Evolutionary conservation across 2,888 invertebrate genomes (phyloP).

Genomic region (Embidobia sp.): DNA sequence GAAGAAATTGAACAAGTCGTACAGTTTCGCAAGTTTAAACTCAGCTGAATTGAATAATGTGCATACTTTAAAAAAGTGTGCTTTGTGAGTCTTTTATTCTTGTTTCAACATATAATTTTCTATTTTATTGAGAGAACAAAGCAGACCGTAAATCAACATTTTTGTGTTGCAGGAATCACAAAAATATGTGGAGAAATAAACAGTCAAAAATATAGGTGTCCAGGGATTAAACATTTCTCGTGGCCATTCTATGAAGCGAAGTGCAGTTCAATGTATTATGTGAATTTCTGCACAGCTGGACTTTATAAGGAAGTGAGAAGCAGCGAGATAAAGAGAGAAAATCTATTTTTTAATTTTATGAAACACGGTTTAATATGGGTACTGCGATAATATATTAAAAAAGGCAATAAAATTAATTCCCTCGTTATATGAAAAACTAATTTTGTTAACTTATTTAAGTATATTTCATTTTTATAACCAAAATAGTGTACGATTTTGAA

Average conservation of each 20-base stretch:
- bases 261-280: conserved; percentile 76
- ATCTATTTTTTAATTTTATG: conserved; percentile 57
- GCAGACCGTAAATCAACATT: conserved; percentile 42
- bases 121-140: conserved; percentile 41
- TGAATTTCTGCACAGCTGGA: conserved; percentile 69
- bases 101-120: conserved; percentile 36
- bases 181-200: conserved; percentile 74
- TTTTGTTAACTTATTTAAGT: no score
- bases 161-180: conserved; percentile 63
- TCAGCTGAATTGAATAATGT: conserved; percentile 19
- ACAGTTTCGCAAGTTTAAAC: conserved; percentile 16
- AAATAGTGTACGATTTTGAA: no score
- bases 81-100: conserved; percentile 15
- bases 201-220: conserved; percentile 78
- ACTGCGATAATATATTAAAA: no score
- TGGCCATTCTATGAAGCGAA: conserved; percentile 78
- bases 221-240: conserved; percentile 77
- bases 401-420: neutral
- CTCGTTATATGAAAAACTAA: neutral
- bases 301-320: conserved; percentile 72
- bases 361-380: no score
- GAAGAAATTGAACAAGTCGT: no score
- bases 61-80: conserved; percentile 5
- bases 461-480: no score
- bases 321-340: conserved; percentile 72